Percentiles rank a stretch among this genome's conserved stretches.
Conservation (phyloP, 2,797 vertebrate species). For the Sebastes kiyomatsui region DNA sequence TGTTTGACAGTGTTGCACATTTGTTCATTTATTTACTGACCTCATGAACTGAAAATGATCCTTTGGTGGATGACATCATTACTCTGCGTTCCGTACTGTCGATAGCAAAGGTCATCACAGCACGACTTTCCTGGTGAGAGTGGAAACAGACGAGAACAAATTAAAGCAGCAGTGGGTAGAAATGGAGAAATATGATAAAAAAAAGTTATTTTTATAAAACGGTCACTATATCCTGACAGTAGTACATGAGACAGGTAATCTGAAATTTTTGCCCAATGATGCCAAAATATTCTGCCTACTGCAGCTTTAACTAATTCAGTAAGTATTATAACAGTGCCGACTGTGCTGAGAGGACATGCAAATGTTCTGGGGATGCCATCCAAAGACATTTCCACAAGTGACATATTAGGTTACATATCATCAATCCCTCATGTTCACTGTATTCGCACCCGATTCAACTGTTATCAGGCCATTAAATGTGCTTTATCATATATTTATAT, state of each 20-base stretch:
- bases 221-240: too few relatives aligned
- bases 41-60: slow-evolving; percentile 89
- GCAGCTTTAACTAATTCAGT: not conserved
- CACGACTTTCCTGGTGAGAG: slow-evolving; percentile 85
- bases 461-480: not conserved
- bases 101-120: slow-evolving; percentile 90
- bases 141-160: not conserved
- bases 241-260: too few relatives aligned
- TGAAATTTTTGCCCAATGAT: too few relatives aligned
- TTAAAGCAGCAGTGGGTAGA: too few relatives aligned
- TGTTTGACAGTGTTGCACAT: not conserved
- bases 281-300: too few relatives aligned
- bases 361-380: not conserved
- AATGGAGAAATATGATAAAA: too few relatives aligned
- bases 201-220: too few relatives aligned
- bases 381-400: not conserved
- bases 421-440: not conserved
- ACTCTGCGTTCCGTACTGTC: slow-evolving; percentile 85
- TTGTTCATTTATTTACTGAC: slow-evolving; percentile 66
- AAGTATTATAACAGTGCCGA: not conserved
- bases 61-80: slow-evolving; percentile 88
- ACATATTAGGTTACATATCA: not conserved
- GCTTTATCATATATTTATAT: too few relatives aligned
- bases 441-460: not conserved
- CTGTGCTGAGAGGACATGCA: not conserved